Evolutionary conservation across 2,113 vertebrate genomes (phyloP).

Genomic region (Balaenoptera acutorostrata): DNA sequence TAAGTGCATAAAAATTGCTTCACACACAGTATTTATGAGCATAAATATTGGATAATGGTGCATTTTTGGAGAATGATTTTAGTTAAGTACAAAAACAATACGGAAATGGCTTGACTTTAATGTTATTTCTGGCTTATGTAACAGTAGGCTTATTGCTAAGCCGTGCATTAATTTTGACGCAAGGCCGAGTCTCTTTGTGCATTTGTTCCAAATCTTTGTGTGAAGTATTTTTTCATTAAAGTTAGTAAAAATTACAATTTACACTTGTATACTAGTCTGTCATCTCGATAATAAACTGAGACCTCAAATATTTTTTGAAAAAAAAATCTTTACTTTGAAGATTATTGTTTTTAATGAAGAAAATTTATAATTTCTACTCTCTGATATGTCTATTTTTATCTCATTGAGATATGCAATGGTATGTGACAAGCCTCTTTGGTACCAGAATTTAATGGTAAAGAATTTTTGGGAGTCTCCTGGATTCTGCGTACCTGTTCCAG

Average conservation of each 20-base stretch:
- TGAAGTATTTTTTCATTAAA: background rate
- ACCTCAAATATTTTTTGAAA: background rate
- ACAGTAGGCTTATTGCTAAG: background rate
- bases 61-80: background rate
- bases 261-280: background rate
- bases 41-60: background rate
- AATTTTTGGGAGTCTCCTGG: background rate
- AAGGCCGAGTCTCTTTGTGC: background rate
- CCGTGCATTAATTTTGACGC: background rate
- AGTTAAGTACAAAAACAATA: background rate
- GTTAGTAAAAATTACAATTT: slow-evolving; percentile 12
- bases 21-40: background rate
- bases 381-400: background rate
- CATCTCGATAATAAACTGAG: background rate
- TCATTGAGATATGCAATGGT: background rate
- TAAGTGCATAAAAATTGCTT: background rate
- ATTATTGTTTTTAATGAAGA: slow-evolving; percentile 14
- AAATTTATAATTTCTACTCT: background rate
- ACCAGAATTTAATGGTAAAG: background rate
- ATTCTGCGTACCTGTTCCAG: background rate
- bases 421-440: background rate
- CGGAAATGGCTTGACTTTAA: background rate
- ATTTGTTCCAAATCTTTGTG: slow-evolving; percentile 32
- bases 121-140: slow-evolving; percentile 15
- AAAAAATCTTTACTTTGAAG: background rate